Percentiles rank a stretch among this genome's conserved stretches.
Conservation (phyloP, 30 jellyfish, hydroid and myxozoan genomes). For the Pseudorhiza aurosa region DNA sequence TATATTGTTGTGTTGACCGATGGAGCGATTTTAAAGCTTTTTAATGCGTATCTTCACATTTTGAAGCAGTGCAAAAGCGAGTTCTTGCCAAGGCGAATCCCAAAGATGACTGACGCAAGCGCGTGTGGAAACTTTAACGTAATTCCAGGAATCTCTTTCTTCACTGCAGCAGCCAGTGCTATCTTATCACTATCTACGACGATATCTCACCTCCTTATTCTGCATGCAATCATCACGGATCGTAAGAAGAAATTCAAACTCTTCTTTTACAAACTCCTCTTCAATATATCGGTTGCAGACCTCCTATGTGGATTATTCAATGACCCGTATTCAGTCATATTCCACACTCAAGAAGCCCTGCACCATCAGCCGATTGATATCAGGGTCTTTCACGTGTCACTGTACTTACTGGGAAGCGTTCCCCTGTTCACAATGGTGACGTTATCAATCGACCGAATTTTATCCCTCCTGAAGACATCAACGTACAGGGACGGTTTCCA, state of each 20-base stretch:
- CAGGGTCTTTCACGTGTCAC: slow-evolving; percentile 36
- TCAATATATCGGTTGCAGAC: slow-evolving; percentile 53
- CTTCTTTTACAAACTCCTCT: slow-evolving; percentile 59
- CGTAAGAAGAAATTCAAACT: slow-evolving; percentile 55
- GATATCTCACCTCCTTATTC: slow-evolving; percentile 7
- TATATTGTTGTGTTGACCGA: too few relatives aligned
- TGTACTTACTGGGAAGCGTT: slow-evolving; percentile 48
- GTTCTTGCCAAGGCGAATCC: background rate
- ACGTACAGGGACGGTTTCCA: slow-evolving; percentile 48
- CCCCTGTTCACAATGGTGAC: slow-evolving; percentile 50
- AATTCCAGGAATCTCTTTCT: slow-evolving; percentile 48
- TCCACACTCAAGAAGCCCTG: slow-evolving; percentile 56
- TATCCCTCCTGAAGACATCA: slow-evolving; percentile 36
- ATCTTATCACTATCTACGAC: slow-evolving; percentile 33
- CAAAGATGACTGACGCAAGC: slow-evolving; percentile 52
- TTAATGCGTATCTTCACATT: too few relatives aligned
- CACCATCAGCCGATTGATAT: slow-evolving; percentile 26
- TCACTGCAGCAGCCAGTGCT: slow-evolving; percentile 52
- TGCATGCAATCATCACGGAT: slow-evolving; percentile 62
- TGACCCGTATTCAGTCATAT: slow-evolving; percentile 50
- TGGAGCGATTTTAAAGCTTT: too few relatives aligned
- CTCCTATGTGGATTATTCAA: slow-evolving; percentile 39
- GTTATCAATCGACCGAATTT: slow-evolving; percentile 40
- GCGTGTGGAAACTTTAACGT: slow-evolving; percentile 50
- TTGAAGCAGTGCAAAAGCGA: too few relatives aligned